These are phyloP conservation scores for Pammene aurita DNA, from an alignment of 2,888 invertebrate species.

Conservation along the genomic window DNA sequence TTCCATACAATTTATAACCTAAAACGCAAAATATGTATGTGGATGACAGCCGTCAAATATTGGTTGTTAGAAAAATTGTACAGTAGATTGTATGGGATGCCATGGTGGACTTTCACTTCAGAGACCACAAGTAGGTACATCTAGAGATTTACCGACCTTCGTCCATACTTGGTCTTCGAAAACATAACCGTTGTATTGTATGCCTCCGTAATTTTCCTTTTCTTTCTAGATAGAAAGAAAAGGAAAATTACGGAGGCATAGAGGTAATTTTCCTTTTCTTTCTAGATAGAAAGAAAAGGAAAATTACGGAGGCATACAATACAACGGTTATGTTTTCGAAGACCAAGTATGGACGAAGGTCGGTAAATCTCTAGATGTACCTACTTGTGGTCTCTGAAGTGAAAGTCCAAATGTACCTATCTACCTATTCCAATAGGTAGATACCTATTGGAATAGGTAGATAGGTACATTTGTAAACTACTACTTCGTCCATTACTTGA, in stretches of 20 bases:
- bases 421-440: too few relatives aligned
- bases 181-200: not conserved
- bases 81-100: conserved; percentile 8
- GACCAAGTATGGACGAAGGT: not conserved
- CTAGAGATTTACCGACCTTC: not conserved
- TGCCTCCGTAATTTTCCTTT: not conserved
- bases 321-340: not conserved
- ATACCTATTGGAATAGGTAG: too few relatives aligned
- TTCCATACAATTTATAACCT: too few relatives aligned
- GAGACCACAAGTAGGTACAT: conserved; percentile 4
- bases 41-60: too few relatives aligned
- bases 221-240: too few relatives aligned
- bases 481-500: not conserved
- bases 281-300: too few relatives aligned
- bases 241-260: too few relatives aligned
- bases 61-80: too few relatives aligned
- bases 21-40: too few relatives aligned
- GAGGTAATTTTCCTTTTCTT: too few relatives aligned
- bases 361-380: not conserved
- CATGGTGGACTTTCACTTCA: conserved; percentile 25
- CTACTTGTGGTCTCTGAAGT: conserved; percentile 10
- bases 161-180: not conserved
- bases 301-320: not conserved
- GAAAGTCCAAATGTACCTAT: too few relatives aligned
- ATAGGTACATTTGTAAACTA: not conserved